A percentile compares a stretch with the other conserved stretches of the same genome.
phyloP scores from a whole-genome alignment of 2,797 vertebrate species.

The Megaceryle alcyon region DNA sequence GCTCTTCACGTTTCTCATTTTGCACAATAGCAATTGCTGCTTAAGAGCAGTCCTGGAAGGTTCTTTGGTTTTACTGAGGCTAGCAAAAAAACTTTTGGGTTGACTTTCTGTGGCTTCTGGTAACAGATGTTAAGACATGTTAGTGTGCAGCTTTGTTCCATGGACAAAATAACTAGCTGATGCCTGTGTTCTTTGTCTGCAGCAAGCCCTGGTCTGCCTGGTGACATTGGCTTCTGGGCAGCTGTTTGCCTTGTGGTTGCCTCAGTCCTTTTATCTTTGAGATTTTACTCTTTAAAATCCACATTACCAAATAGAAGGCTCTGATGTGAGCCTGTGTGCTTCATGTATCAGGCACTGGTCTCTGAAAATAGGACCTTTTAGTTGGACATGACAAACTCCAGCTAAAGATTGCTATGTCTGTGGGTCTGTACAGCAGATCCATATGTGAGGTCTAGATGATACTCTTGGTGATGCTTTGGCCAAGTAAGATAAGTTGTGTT shows the following conservation, averaged over 20 bases:
- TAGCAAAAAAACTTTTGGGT: neutral
- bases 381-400: neutral
- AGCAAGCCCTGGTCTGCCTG: neutral
- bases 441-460: neutral
- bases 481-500: neutral
- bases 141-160: neutral
- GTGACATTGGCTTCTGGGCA: neutral
- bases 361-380: neutral
- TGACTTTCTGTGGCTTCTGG: neutral
- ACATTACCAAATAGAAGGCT: neutral
- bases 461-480: neutral
- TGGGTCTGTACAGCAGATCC: neutral
- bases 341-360: fast-evolving
- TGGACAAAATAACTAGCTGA: neutral
- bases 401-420: neutral
- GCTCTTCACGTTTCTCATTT: neutral
- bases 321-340: neutral
- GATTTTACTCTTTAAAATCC: neutral
- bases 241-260: neutral
- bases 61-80: neutral
- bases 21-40: neutral
- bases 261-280: neutral
- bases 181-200: neutral
- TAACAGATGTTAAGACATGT: neutral
- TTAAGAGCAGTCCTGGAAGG: neutral